Evolutionary conservation across 2,888 invertebrate genomes (phyloP), one percentile per base, ranked within the genome.

Genomic region (Caenorhabditis wallacei): DNA sequence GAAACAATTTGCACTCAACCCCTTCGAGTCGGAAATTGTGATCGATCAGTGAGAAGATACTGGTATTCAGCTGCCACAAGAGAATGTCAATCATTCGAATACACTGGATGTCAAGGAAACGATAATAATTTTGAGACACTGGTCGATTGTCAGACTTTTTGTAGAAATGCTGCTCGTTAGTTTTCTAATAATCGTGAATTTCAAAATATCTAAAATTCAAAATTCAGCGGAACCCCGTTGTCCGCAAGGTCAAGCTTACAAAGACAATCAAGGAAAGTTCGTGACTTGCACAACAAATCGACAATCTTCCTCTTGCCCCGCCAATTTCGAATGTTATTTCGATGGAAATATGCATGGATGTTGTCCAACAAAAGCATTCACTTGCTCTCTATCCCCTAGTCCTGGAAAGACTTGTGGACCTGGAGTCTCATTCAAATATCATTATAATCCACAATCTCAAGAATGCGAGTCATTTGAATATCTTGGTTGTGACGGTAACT

Each of bases 71-170:
- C 88, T 1, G 69, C 85, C 0, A 89, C 90, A 0, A 71, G 88
- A 20, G 89, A 88, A 68, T 90, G 90, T 22, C 88, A 89, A 54
- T 87, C 85, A 3, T 90, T 90, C 75, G 86, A 87, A 37, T 90
- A 88, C 68, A 89, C 89, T 24, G 88, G 89, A n/a, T 90, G 90
- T 56, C 88, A 88, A 46, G 89, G 90, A 53, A 90, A 90, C 64
- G 88, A 88, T 75, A 90, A 90, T 78, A 90, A 90, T 82, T 90
- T 90, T 53, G 87, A 86, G 61, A 89, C 87, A 0, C 85, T 86
- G 0, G 83, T 89, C 24, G 88, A 87, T 51, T 90, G 90, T 61
- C 88, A 87, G 57, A 89, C 86, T 0, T 89, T 86, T 80, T 89
- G 89, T 64, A 69, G 88, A 18, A 89, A 88, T 76, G 87, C 88